phyloP scores from a whole-genome alignment of 2,113 vertebrate species.

The Cricetomys ansorgei region DNA sequence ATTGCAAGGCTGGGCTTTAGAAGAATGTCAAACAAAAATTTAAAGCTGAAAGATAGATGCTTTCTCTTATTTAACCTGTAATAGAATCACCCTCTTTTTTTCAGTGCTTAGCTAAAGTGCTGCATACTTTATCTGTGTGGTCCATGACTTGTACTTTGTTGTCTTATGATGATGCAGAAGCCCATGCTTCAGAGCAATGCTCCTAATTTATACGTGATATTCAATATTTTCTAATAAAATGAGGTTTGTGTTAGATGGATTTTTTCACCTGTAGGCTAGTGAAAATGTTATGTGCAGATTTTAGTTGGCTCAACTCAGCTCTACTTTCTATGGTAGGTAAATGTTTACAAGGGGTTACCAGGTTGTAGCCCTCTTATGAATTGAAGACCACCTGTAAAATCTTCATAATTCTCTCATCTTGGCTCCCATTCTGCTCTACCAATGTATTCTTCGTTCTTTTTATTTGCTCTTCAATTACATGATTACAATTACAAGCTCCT shows the following conservation, averaged over 20 bases:
- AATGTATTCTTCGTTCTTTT: not conserved
- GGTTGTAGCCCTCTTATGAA: not conserved
- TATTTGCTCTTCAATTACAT: not conserved
- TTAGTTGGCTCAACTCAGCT: not conserved
- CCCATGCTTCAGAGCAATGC: not conserved
- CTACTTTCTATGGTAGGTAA: not conserved
- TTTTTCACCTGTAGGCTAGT: not conserved
- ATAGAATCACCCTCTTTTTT: not conserved
- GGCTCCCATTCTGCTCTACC: not conserved
- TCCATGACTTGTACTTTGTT: not conserved
- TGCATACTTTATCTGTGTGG: not conserved
- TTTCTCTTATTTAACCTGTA: conserved; percentile 16
- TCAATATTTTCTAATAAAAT: not conserved
- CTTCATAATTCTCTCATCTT: rapidly evolving
- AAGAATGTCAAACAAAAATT: not conserved
- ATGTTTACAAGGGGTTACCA: not conserved
- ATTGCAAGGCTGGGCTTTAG: not conserved
- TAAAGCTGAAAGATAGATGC: not conserved
- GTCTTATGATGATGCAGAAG: not conserved
- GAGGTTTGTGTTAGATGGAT: not conserved
- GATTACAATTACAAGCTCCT: not conserved
- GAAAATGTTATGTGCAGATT: not conserved
- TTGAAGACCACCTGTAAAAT: not conserved
- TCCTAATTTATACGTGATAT: not conserved
- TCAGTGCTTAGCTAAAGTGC: not conserved